Evolutionary conservation across 2,113 vertebrate genomes (phyloP).

Genomic region (Strigops habroptila): DNA sequence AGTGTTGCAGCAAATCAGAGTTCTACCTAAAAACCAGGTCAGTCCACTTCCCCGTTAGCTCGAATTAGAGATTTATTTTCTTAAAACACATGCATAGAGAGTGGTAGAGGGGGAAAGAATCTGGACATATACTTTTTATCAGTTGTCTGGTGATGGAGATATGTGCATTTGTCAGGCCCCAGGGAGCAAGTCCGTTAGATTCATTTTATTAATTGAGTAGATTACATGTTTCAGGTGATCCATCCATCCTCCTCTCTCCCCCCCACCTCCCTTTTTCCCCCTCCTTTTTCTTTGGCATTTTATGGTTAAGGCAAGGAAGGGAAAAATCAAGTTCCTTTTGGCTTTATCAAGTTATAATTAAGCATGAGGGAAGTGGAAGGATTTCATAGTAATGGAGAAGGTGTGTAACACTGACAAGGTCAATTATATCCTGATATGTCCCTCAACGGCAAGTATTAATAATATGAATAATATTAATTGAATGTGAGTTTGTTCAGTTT

Average conservation of each 20-base stretch:
- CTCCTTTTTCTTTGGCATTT: neutral
- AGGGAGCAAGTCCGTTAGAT: slow-evolving; percentile 6
- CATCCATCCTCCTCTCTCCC: neutral
- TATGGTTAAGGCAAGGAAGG: neutral
- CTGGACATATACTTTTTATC: slow-evolving; percentile 25
- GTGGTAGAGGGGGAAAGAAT: neutral
- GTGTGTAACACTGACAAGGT: slow-evolving; percentile 42
- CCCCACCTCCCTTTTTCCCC: neutral
- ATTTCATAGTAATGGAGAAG: slow-evolving; percentile 8
- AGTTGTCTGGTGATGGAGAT: slow-evolving; percentile 24
- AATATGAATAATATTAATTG: slow-evolving; percentile 65
- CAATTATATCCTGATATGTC: slow-evolving; percentile 67
- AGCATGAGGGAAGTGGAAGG: slow-evolving; percentile 12
- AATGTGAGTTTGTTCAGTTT: slow-evolving; percentile 60
- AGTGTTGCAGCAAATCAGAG: neutral
- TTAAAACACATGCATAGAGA: neutral
- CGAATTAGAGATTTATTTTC: slow-evolving; percentile 24
- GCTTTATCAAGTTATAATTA: slow-evolving; percentile 62
- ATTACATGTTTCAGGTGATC: slow-evolving; percentile 44
- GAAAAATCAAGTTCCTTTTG: neutral
- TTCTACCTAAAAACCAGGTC: neutral
- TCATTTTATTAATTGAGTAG: slow-evolving; percentile 68
- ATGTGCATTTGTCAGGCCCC: slow-evolving; percentile 59
- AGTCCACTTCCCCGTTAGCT: neutral
- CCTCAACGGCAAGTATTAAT: slow-evolving; percentile 46